Conservation (phyloP, 2,888 invertebrate species). For the Scelioninae gen. 1 region DNA sequence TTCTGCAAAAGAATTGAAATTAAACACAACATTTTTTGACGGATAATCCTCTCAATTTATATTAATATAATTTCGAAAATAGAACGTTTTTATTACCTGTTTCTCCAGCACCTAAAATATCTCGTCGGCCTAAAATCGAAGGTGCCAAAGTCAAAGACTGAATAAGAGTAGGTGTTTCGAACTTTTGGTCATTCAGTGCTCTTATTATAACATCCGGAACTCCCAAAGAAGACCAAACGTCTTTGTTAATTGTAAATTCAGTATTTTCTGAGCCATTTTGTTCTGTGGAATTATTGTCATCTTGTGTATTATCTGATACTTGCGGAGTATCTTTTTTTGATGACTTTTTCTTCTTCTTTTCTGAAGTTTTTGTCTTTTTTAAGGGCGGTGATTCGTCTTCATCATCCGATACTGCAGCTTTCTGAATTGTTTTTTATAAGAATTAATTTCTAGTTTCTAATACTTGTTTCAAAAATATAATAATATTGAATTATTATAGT, state of each 20-base stretch:
- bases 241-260: background rate
- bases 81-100: slow-evolving; percentile 86
- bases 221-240: background rate
- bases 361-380: background rate
- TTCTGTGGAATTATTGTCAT: background rate
- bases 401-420: background rate
- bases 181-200: slow-evolving; percentile 85
- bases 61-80: too few species aligned
- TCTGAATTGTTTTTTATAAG: background rate
- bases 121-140: slow-evolving; percentile 93
- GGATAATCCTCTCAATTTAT: too few species aligned
- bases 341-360: background rate
- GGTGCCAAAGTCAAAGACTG: slow-evolving; percentile 92
- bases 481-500: too few species aligned
- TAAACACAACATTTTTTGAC: too few species aligned
- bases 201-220: slow-evolving; percentile 1
- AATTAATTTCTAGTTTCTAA: too few species aligned
- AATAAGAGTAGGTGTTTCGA: slow-evolving; percentile 94
- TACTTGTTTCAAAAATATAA: too few species aligned
- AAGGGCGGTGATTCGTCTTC: background rate
- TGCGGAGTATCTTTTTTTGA: background rate
- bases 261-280: background rate
- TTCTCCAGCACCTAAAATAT: slow-evolving; percentile 99
- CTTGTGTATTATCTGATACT: background rate
- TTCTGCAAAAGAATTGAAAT: too few species aligned